A percentile compares a stretch with the other conserved stretches of the same genome.
These are phyloP conservation scores for Hiodon alosoides DNA, from an alignment of 2,113 vertebrate species.

Conservation along the genomic window DNA sequence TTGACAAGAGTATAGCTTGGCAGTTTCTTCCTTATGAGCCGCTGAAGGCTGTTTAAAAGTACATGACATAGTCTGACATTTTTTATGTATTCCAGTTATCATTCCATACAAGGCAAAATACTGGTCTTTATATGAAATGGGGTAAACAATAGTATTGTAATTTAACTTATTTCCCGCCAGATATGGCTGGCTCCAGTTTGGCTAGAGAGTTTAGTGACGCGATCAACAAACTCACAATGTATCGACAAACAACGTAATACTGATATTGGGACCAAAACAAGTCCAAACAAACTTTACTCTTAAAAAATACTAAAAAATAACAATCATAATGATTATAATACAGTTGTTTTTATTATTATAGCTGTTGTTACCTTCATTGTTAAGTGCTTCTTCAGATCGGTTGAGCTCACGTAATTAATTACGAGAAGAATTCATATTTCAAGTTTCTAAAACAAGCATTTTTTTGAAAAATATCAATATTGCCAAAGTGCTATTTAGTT, in stretches of 20 bases:
- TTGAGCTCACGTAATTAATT: slow-evolving; percentile 24
- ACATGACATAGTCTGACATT: too few species aligned
- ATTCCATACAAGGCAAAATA: too few species aligned
- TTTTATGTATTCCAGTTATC: too few species aligned
- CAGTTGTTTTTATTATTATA: slow-evolving; percentile 3
- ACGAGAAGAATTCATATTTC: slow-evolving; percentile 48
- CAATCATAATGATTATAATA: slow-evolving; percentile 12
- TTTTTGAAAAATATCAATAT: slow-evolving; percentile 44
- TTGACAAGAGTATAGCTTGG: neutral
- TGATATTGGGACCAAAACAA: too few species aligned
- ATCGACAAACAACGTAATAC: neutral
- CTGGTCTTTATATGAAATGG: too few species aligned
- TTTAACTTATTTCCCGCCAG: too few species aligned
- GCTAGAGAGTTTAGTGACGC: neutral
- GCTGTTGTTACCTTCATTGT: slow-evolving; percentile 31
- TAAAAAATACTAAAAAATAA: neutral
- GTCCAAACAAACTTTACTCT: neutral
- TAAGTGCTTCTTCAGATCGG: slow-evolving; percentile 29
- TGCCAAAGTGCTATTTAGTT: slow-evolving; percentile 58
- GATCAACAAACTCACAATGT: neutral
- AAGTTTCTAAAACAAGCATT: slow-evolving; percentile 48
- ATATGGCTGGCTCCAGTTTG: too few species aligned
- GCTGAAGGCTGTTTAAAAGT: too few species aligned
- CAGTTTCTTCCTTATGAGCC: too few species aligned
- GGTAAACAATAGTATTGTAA: too few species aligned